phyloP scores from a whole-genome alignment of 2,888 invertebrate species.

The Noctua janthina region DNA sequence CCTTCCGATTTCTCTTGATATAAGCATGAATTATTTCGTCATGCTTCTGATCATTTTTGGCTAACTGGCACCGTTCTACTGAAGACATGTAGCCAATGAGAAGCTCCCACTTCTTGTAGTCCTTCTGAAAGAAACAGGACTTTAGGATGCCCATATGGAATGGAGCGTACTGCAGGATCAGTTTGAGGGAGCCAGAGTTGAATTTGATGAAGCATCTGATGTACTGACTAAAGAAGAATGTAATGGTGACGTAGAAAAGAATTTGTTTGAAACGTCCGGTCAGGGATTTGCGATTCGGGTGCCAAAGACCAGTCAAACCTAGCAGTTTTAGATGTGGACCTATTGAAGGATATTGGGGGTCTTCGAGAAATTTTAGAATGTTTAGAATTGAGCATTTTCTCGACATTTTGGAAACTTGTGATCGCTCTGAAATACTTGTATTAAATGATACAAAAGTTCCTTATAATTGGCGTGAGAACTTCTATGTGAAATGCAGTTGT shows the following conservation, averaged over 20 bases:
- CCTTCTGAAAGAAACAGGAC: conserved; percentile 74
- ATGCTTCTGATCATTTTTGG: conserved; percentile 61
- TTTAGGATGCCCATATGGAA: conserved; percentile 81
- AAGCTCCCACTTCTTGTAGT: conserved; percentile 75
- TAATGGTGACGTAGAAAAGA: conserved; percentile 71
- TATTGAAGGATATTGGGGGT: conserved; percentile 76
- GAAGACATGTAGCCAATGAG: conserved; percentile 76
- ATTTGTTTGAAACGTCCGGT: conserved; percentile 70
- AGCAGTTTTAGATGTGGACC: conserved; percentile 77
- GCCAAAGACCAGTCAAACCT: conserved; percentile 75
- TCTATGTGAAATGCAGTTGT: conserved; percentile 70
- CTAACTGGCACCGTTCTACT: conserved; percentile 73
- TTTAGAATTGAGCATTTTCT: conserved; percentile 24
- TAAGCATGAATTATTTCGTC: conserved; percentile 70
- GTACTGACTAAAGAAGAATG: conserved; percentile 79
- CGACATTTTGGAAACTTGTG: conserved; percentile 45
- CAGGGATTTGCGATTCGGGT: conserved; percentile 67
- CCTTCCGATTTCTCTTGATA: conserved; percentile 72
- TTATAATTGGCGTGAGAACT: conserved; percentile 73
- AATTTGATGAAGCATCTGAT: conserved; percentile 74
- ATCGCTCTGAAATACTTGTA: conserved; percentile 24
- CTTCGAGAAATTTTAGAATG: conserved; percentile 70
- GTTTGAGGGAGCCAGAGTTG: conserved; percentile 70
- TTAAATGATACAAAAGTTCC: conserved; percentile 48
- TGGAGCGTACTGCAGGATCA: conserved; percentile 79